phyloP scores from a whole-genome alignment of 53 echinoderm and acorn worm species.

The Echinometra lucunter region DNA sequence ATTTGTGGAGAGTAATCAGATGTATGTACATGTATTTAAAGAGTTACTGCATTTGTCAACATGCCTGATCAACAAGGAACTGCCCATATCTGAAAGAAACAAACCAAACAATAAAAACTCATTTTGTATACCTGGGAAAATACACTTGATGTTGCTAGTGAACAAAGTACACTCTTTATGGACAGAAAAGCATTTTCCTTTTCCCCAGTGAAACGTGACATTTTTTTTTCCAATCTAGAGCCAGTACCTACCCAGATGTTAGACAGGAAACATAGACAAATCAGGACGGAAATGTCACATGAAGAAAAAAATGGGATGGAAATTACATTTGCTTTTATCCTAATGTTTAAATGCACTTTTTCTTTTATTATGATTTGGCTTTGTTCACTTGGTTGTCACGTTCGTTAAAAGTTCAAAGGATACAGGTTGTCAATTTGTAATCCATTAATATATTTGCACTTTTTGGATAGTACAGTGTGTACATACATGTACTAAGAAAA shows the following conservation, averaged over 20 bases:
- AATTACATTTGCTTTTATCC: constrained; percentile 21
- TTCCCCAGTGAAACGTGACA: neutral
- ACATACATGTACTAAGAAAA: neutral
- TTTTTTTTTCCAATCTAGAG: neutral
- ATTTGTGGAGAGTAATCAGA: no score
- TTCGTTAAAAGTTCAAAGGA: constrained; percentile 29
- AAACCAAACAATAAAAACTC: no score
- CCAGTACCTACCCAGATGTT: neutral
- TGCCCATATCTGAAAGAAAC: no score
- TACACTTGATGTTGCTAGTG: no score
- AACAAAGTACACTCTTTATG: neutral
- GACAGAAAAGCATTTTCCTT: neutral
- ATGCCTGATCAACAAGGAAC: no score
- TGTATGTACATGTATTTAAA: no score
- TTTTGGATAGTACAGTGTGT: no score
- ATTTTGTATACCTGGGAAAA: no score
- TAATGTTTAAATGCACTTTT: neutral
- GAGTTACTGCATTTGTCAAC: no score
- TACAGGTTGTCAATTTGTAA: neutral
- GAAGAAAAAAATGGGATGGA: neutral
- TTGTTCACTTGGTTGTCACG: neutral
- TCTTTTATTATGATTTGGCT: neutral
- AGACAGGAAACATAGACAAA: neutral
- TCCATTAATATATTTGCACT: neutral
- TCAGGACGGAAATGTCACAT: neutral